Conservation (phyloP, 1,140 invertebrate species). For the Aleiodes sp. region DNA sequence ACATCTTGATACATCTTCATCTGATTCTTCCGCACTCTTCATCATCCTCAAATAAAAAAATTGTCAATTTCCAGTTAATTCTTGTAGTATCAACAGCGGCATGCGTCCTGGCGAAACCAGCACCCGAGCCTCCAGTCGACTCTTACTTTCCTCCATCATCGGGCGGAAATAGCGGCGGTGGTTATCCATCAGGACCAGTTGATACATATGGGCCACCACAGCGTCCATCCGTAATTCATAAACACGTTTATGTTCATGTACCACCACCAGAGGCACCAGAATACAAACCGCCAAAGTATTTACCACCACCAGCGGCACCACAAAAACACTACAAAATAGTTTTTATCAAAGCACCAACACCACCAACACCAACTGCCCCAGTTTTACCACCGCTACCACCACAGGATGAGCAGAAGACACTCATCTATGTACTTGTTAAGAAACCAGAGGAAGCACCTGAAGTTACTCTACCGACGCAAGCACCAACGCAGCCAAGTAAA, state of each 20-base stretch:
- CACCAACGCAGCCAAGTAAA: constrained; percentile 83
- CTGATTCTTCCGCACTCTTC: background rate
- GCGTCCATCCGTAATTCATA: constrained; percentile 80
- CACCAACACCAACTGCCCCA: constrained; percentile 80
- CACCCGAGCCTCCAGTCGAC: constrained; percentile 51
- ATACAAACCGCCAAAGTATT: constrained; percentile 71
- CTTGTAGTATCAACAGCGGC: constrained; percentile 42
- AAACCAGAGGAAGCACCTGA: constrained; percentile 85
- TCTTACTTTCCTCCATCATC: constrained; percentile 53
- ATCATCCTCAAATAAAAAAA: constrained; percentile 36
- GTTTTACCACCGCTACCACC: constrained; percentile 77
- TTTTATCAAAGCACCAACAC: constrained; percentile 86
- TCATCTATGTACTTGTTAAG: constrained; percentile 90
- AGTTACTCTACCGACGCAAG: constrained; percentile 78
- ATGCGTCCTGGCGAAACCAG: constrained; percentile 46
- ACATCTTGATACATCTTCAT: too few species aligned
- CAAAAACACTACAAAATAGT: constrained; percentile 92
- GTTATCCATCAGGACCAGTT: constrained; percentile 56
- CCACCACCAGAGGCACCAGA: constrained; percentile 81
- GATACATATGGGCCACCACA: constrained; percentile 75
- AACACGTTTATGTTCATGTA: constrained; percentile 87
- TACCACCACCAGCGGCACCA: constrained; percentile 69
- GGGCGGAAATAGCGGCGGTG: constrained; percentile 43
- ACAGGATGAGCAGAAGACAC: constrained; percentile 86
- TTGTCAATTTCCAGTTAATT: constrained; percentile 34